Conservation (phyloP, 2,888 invertebrate species). For the Agrochola lychnidis region DNA sequence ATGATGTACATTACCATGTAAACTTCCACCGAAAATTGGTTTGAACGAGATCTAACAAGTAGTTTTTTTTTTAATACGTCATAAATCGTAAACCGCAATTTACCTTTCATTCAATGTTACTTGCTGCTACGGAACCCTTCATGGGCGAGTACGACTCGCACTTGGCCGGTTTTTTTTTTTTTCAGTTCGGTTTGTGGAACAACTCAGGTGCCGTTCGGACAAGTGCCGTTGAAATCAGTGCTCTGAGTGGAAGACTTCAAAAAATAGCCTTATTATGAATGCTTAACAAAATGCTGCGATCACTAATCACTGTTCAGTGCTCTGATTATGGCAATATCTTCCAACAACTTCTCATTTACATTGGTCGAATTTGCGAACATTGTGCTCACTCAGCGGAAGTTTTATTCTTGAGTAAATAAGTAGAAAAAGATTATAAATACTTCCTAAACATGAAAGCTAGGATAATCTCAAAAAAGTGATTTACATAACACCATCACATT, state of each 20-base stretch:
- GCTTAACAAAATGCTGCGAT: not conserved
- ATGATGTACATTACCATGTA: no score
- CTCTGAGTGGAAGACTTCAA: not conserved
- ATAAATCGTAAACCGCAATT: no score
- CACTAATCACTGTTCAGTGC: not conserved
- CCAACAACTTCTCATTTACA: not conserved
- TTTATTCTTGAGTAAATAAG: not conserved
- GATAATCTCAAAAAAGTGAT: constrained; percentile 23
- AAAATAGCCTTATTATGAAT: not conserved
- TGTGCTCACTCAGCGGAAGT: not conserved
- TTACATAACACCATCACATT: constrained; percentile 22
- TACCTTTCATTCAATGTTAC: no score
- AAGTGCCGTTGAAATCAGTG: not conserved
- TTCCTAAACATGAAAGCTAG: constrained; percentile 13
- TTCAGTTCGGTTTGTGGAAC: not conserved
- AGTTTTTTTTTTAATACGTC: no score
- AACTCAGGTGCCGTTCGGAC: not conserved
- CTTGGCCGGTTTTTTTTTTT: no score
- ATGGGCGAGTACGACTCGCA: no score
- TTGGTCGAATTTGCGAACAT: not conserved
- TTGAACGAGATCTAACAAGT: no score
- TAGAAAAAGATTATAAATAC: not conserved
- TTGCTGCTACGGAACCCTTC: no score
- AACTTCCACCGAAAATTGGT: no score
- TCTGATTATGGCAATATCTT: not conserved